Evolutionary conservation across 92 coral and sea anemone genomes (phyloP).

Genomic region (Phenganax subtilis): DNA sequence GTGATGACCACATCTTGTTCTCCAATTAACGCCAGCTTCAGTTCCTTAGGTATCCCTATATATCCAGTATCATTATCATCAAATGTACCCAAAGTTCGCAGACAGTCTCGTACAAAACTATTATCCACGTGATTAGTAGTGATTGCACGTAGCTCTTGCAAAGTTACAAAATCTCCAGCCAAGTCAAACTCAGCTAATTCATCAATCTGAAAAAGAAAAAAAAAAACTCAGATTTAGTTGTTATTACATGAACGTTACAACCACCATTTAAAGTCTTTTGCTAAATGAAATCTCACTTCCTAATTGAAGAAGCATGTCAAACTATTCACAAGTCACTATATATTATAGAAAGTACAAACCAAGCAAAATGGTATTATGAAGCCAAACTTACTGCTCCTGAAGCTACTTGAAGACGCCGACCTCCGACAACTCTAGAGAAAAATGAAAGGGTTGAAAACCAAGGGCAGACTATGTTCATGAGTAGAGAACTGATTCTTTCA

Average conservation of each 20-base stretch:
- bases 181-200: conserved; percentile 12
- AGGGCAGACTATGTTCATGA: not conserved
- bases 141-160: conserved; percentile 6
- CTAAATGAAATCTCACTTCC: too few relatives aligned
- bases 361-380: not conserved
- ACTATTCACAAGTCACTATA: too few relatives aligned
- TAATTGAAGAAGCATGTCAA: too few relatives aligned
- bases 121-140: conserved; percentile 18
- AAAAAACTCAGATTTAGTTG: not conserved
- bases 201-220: not conserved
- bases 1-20: conserved; percentile 59
- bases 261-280: too few relatives aligned
- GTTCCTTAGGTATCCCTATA: conserved; percentile 54
- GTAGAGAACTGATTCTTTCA: not conserved
- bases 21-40: conserved; percentile 71
- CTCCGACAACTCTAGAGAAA: conserved; percentile 16
- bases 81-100: conserved; percentile 10
- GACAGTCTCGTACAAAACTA: conserved; percentile 25
- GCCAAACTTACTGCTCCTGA: conserved; percentile 25
- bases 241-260: not conserved
- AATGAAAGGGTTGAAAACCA: not conserved
- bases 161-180: conserved; percentile 24
- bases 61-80: conserved; percentile 47
- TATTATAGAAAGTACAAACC: too few relatives aligned
- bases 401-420: conserved; percentile 27